Base-by-base conservation (phyloP, 1,140 invertebrate species). In the Ephestia elutella region DNA sequence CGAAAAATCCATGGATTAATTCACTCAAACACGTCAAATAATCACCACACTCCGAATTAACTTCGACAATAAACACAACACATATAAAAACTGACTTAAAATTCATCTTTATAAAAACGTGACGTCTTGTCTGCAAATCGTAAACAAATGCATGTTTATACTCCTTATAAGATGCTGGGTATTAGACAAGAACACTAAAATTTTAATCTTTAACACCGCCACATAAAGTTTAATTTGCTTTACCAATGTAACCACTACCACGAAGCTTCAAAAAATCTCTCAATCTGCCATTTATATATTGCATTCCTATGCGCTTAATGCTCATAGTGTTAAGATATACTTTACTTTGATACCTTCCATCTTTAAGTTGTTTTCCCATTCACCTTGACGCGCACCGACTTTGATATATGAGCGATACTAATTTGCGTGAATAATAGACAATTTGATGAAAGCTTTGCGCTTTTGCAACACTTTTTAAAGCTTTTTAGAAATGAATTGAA, bases 381-480 rank as follows among this genome's bases (percentile, higher is more conserved):
- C 38, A 44, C 38, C 38, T 44, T 44, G 38, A 10, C 38, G 38
- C 38, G 38, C 15, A 44, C 3, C 38, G 61, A 62, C 62, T 59
- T 62, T 64, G 62, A 68, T 61, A 38, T 48, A 68, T 60, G 66
- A 59, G 44, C 56, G 18, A 38, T 56, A 51, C 60, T 56, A 66
- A 66, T 63, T 66, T 63, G 44, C 11, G 20, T 57, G 38, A 44
- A 44, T 44, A 44, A 38, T 55, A 35, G 54, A 32, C 54, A 55
- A 55, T 55, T 55, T 35, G 18, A 38, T 38, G 15, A 48, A 35
- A n/a, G 30, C 38, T 49, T 20, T 49, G 15, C n/a, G 49, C 15
- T 53, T 38, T 58, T 32, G 49, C 38, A 44, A 15, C 5, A 44
- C 38, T 44, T 44, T 44, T 44, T 44, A 44, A 35, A 20, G 21